phyloP scores from a whole-genome alignment of 2,888 invertebrate species.

The Troides aeacus region DNA sequence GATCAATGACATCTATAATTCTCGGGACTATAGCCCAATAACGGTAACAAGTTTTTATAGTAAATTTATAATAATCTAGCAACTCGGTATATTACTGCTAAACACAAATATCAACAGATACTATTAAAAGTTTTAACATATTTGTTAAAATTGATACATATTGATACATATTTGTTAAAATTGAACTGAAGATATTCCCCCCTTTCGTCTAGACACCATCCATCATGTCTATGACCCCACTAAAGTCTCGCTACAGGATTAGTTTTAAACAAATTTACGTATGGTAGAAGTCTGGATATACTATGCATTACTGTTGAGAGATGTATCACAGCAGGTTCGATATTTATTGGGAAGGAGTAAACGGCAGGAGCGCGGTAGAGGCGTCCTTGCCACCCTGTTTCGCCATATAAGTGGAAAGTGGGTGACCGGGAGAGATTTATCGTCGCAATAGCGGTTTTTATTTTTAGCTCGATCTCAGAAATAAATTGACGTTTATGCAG shows the following conservation, averaged over 20 bases:
- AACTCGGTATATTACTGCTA: slow-evolving; percentile 1
- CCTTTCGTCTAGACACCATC: slow-evolving; percentile 24
- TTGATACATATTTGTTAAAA: slow-evolving; percentile 10
- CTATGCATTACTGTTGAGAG: not conserved
- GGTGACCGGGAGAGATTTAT: slow-evolving; percentile 62
- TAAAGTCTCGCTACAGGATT: slow-evolving; percentile 12
- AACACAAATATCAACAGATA: slow-evolving; percentile 7
- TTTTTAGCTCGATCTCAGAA: slow-evolving; percentile 51
- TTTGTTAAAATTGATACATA: too few species aligned
- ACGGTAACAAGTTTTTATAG: slow-evolving; percentile 17
- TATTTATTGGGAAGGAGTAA: slow-evolving; percentile 2
- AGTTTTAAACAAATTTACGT: slow-evolving; percentile 9
- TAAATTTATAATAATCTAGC: slow-evolving; percentile 23
- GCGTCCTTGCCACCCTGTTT: slow-evolving; percentile 50
- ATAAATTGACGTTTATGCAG: slow-evolving; percentile 41
- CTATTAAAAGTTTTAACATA: slow-evolving; percentile 19
- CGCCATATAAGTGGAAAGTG: slow-evolving; percentile 59
- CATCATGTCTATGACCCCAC: slow-evolving; percentile 19
- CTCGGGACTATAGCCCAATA: slow-evolving; percentile 16
- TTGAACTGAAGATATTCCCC: slow-evolving; percentile 11
- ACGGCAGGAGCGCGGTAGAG: slow-evolving; percentile 12
- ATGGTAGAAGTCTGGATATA: not conserved
- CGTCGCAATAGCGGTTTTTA: slow-evolving; percentile 52
- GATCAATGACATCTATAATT: slow-evolving; percentile 15
- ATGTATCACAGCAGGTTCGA: not conserved